Percentiles rank a stretch among this genome's conserved stretches.
Conservation (phyloP, 2,797 vertebrate genomes). For the Peromyscus nudipes region DNA sequence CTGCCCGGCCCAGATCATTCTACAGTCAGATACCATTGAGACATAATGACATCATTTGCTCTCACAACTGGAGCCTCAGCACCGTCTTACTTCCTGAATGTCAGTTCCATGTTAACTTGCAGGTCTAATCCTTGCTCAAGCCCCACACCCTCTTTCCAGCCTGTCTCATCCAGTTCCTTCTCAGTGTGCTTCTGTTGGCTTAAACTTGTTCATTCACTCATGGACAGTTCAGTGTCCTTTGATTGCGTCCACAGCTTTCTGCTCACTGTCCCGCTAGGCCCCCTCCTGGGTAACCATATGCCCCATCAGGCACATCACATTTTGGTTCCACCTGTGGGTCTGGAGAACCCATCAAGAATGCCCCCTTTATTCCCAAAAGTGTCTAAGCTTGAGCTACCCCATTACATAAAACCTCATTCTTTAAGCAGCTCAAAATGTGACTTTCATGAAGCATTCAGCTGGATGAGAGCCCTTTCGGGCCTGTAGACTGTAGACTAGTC, state of each 20-base stretch:
- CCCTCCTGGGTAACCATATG: neutral
- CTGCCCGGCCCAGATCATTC: neutral
- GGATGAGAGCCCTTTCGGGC: neutral
- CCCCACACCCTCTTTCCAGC: neutral
- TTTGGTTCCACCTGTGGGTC: neutral
- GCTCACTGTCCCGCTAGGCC: neutral
- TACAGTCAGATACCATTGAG: neutral
- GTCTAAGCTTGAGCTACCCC: neutral
- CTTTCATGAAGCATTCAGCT: neutral
- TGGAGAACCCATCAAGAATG: neutral
- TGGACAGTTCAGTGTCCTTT: neutral
- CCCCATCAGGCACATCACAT: neutral
- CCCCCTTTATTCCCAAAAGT: neutral
- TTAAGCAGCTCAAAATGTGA: neutral
- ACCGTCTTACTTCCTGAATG: neutral
- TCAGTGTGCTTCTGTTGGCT: neutral
- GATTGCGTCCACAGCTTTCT: neutral
- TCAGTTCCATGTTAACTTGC: neutral
- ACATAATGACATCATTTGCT: neutral
- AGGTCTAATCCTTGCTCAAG: neutral
- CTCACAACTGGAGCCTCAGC: neutral
- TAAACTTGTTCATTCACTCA: neutral
- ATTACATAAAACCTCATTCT: neutral
- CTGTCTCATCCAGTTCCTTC: neutral
- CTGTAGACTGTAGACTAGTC: neutral